Conservation (phyloP, 1,140 invertebrate genomes). For the Aleiodes sp. region DNA sequence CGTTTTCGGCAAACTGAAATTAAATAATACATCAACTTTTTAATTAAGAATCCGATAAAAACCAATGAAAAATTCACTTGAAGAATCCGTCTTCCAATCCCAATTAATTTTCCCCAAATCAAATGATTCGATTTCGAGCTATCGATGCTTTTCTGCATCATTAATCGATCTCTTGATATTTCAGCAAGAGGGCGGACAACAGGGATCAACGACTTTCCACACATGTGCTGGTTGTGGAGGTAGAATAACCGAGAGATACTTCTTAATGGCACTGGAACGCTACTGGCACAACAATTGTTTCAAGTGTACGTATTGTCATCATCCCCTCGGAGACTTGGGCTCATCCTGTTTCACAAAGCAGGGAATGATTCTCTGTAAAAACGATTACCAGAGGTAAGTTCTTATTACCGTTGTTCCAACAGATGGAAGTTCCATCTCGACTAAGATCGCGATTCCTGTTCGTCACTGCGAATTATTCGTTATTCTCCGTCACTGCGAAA, state of each 20-base stretch:
- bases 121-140: background rate
- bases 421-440: background rate
- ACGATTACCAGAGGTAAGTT: conserved; percentile 90
- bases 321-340: conserved; percentile 87
- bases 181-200: conserved; percentile 65
- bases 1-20: no score
- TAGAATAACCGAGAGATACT: conserved; percentile 88
- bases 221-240: conserved; percentile 71
- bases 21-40: no score
- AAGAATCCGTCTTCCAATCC: no score
- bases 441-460: background rate
- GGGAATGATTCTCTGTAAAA: conserved; percentile 93
- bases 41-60: no score
- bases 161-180: conserved; percentile 59
- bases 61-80: no score
- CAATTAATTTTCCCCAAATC: background rate
- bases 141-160: no score
- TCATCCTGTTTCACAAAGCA: conserved; percentile 89
- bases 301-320: conserved; percentile 89
- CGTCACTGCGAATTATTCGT: no score
- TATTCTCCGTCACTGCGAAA: no score
- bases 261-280: conserved; percentile 87
- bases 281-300: conserved; percentile 95
- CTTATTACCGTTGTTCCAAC: background rate
- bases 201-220: conserved; percentile 57